Evolutionary conservation across 2,797 vertebrate species (phyloP).

Genomic region (Potorous gilbertii): DNA sequence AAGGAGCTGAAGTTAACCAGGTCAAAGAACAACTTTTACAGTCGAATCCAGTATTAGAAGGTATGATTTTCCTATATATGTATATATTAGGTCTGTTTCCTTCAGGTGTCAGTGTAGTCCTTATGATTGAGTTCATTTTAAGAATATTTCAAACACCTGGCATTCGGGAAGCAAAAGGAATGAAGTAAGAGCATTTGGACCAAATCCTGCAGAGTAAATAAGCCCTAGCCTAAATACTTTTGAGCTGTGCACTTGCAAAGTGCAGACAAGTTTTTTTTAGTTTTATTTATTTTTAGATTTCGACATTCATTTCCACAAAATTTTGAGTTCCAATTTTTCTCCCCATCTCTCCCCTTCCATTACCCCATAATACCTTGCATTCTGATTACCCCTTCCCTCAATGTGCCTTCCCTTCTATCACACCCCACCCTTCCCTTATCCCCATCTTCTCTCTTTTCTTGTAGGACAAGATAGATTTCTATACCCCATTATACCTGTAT

Average conservation of each 20-base stretch:
- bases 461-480: too few relatives aligned
- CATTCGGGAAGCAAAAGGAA: not conserved
- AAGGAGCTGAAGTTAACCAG: conserved; percentile 98
- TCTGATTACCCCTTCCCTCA: too few relatives aligned
- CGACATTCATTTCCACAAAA: too few relatives aligned
- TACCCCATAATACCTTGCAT: too few relatives aligned
- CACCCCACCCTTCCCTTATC: too few relatives aligned
- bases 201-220: not conserved
- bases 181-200: not conserved
- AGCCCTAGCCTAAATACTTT: not conserved
- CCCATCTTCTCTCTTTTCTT: too few relatives aligned
- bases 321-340: too few relatives aligned
- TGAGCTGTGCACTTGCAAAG: not conserved
- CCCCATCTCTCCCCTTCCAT: too few relatives aligned
- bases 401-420: too few relatives aligned
- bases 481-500: too few relatives aligned
- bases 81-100: not conserved
- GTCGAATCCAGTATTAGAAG: conserved; percentile 99
- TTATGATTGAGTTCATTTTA: not conserved
- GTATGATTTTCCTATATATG: conserved; percentile 84
- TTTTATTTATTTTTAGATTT: too few relatives aligned
- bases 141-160: not conserved
- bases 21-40: conserved; percentile 99
- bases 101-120: not conserved
- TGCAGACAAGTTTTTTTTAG: not conserved